Evolutionary conservation across 2,888 invertebrate genomes (phyloP).

Genomic region (Tipula vernalis): DNA sequence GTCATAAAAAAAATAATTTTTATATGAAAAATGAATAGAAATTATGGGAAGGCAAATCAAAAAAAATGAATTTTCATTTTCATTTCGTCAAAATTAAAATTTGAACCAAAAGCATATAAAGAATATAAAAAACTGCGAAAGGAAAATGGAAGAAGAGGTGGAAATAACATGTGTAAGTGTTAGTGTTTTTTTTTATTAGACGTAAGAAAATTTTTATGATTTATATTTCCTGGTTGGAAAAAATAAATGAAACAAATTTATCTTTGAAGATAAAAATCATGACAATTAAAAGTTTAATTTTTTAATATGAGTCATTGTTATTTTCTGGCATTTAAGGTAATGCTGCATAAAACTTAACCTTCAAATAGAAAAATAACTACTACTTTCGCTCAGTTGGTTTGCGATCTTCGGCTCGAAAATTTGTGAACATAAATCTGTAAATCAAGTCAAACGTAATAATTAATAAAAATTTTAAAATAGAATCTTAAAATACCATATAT

Average conservation of each 20-base stretch:
- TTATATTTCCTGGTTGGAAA: not conserved
- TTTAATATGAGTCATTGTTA: not conserved
- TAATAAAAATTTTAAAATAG: no score
- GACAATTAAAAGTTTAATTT: not conserved
- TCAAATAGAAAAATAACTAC: no score
- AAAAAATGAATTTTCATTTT: not conserved
- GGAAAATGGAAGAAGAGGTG: not conserved
- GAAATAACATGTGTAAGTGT: not conserved
- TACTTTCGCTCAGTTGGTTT: no score
- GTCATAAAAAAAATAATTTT: not conserved
- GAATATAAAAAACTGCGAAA: not conserved
- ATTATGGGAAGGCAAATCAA: not conserved
- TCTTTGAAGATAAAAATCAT: not conserved
- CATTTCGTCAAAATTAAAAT: not conserved
- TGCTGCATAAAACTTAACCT: no score
- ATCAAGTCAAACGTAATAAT: no score
- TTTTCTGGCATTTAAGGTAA: no score
- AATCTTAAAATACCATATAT: no score
- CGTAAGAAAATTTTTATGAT: not conserved
- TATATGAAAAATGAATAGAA: not conserved
- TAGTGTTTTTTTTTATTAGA: not conserved
- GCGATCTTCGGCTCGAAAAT: no score
- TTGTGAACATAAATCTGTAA: no score
- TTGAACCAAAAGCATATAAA: not conserved
- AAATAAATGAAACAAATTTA: not conserved